Evolutionary conservation across 2,113 vertebrate genomes (phyloP).

Genomic region (Seriola aureovittata): DNA sequence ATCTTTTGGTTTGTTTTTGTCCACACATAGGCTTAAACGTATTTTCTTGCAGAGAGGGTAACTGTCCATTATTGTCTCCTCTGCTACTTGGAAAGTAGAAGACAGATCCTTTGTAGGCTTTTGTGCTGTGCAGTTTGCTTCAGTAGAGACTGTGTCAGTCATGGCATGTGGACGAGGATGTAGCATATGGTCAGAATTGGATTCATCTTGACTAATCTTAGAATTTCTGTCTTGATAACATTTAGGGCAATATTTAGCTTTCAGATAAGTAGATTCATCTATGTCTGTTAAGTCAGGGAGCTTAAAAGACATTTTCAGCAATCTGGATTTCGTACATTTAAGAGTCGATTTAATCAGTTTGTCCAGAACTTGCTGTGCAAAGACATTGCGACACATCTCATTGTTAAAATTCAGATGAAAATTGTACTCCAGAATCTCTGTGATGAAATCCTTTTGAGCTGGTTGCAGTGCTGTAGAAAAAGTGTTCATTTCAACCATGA

Average conservation of each 20-base stretch:
- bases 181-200: background rate
- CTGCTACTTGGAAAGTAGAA: too few species aligned
- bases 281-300: slow-evolving; percentile 7
- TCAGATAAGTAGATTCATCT: background rate
- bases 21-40: too few species aligned
- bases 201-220: slow-evolving; percentile 6
- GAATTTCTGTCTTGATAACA: slow-evolving; percentile 24
- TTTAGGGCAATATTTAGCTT: slow-evolving; percentile 18
- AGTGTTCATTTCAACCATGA: slow-evolving; percentile 39
- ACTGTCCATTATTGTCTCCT: too few species aligned
- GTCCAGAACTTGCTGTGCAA: background rate
- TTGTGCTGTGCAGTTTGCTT: too few species aligned
- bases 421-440: slow-evolving; percentile 49
- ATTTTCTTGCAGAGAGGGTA: too few species aligned
- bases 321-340: background rate
- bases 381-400: slow-evolving; percentile 16
- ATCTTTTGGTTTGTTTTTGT: too few species aligned
- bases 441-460: slow-evolving; percentile 32
- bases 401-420: slow-evolving; percentile 37
- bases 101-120: too few species aligned
- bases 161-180: background rate
- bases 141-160: background rate
- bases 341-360: background rate
- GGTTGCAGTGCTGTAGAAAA: slow-evolving; percentile 31
- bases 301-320: background rate